Evolutionary conservation across 2,888 invertebrate species (phyloP).

Genomic region (Ophioninae sp.): DNA sequence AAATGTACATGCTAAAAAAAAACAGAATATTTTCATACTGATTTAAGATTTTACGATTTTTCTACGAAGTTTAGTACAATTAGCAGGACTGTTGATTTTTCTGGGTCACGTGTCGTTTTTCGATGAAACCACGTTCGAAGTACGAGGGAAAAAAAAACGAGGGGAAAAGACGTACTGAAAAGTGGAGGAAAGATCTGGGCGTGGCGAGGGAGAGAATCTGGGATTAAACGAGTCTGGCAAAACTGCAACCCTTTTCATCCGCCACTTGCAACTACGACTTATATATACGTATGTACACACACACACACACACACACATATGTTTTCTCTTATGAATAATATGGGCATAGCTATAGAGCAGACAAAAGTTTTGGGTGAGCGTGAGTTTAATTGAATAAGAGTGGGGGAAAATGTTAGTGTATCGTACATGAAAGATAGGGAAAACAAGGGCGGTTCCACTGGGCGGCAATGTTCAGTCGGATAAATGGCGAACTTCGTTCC

Average conservation of each 20-base stretch:
- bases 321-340: conserved; percentile 6
- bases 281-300: neutral
- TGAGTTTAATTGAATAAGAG: conserved; percentile 64
- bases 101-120: neutral
- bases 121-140: neutral
- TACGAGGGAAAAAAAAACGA: neutral
- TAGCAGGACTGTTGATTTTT: no score
- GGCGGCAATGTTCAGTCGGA: conserved; percentile 74
- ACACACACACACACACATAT: no score
- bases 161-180: conserved; percentile 2
- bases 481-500: conserved; percentile 68
- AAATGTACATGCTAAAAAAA: no score
- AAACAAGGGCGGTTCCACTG: conserved; percentile 71
- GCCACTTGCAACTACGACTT: conserved; percentile 26
- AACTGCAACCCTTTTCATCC: conserved; percentile 44
- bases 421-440: conserved; percentile 11
- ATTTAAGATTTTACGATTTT: no score
- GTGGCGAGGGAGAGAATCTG: conserved; percentile 59
- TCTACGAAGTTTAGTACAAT: no score
- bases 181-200: conserved; percentile 56
- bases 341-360: conserved; percentile 18
- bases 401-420: conserved; percentile 38
- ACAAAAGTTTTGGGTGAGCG: conserved; percentile 31
- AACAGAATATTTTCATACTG: no score
- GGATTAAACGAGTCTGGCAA: conserved; percentile 57